A percentile compares a stretch with the other conserved stretches of the same genome.
phyloP scores from a whole-genome alignment of 2,797 vertebrate species.

The Hoplostethus atlanticus region DNA sequence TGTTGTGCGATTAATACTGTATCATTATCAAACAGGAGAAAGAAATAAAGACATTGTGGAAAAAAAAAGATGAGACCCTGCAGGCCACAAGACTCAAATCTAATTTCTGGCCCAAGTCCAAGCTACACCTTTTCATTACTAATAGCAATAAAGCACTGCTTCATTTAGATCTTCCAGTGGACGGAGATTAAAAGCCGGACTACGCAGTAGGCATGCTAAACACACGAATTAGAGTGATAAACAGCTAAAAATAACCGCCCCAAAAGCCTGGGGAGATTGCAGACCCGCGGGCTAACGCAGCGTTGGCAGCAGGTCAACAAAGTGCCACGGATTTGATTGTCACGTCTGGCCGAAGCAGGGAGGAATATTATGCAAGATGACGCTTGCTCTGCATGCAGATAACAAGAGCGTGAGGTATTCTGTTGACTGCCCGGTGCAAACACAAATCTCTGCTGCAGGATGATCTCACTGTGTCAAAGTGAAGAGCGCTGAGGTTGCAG shows the following conservation, averaged over 20 bases:
- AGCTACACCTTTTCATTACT: neutral
- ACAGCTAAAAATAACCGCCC: conserved; percentile 42
- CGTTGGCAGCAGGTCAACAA: conserved; percentile 26
- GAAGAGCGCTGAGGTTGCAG: neutral
- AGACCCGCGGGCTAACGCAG: neutral
- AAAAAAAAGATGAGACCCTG: too few species aligned
- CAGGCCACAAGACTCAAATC: too few species aligned
- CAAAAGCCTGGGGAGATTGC: conserved; percentile 11
- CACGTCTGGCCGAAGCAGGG: conserved; percentile 13
- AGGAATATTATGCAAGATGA: conserved; percentile 38
- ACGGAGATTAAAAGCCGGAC: conserved; percentile 8
- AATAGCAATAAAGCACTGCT: neutral
- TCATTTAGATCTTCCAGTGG: conserved; percentile 7
- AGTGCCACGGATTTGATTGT: conserved; percentile 20
- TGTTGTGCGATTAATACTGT: too few species aligned
- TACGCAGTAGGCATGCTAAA: conserved; percentile 14
- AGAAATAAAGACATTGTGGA: too few species aligned
- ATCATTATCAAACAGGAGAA: too few species aligned
- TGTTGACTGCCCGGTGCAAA: neutral
- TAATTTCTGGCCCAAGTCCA: neutral
- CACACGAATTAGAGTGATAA: conserved; percentile 28
- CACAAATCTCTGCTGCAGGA: conserved; percentile 4
- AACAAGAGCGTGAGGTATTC: conserved; percentile 7
- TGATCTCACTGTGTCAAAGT: conserved; percentile 18
- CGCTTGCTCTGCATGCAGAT: conserved; percentile 30